Percentiles rank a stretch among this genome's conserved stretches.
These are phyloP conservation scores for Sapajus apella DNA, from an alignment of 2,113 vertebrate genomes.

Conservation along the genomic window DNA sequence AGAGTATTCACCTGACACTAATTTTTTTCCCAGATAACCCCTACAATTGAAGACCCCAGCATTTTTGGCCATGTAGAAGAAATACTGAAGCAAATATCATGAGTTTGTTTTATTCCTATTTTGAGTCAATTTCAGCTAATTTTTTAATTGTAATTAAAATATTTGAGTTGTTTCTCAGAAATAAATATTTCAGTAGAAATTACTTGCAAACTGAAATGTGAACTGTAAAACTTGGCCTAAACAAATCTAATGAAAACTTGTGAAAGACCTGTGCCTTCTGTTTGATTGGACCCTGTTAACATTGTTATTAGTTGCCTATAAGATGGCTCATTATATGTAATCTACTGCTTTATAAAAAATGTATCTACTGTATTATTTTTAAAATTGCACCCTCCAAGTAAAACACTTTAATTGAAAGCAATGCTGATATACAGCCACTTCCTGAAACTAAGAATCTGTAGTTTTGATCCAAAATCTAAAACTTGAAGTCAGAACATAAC, in stretches of 20 bases:
- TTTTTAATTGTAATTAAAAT: conserved; percentile 23
- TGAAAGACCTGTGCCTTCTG: neutral
- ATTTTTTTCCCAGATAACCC: conserved; percentile 87
- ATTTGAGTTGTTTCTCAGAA: conserved; percentile 18
- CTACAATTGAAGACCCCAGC: conserved; percentile 94
- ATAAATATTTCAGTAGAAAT: conserved; percentile 22
- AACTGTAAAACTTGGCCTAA: neutral
- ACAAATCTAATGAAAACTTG: neutral
- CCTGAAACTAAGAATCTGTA: neutral
- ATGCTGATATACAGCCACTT: neutral
- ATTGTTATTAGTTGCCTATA: neutral
- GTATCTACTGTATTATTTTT: neutral
- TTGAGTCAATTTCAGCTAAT: neutral
- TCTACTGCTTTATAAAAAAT: neutral
- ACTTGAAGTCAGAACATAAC: neutral
- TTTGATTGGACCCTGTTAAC: neutral
- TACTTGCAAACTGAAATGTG: neutral
- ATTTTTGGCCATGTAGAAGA: conserved; percentile 92
- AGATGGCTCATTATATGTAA: neutral
- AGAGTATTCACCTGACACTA: rapidly evolving
- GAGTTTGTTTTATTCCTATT: neutral
- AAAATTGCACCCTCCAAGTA: neutral
- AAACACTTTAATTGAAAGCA: neutral
- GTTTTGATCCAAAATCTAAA: conserved; percentile 26
- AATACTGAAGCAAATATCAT: conserved; percentile 80